These are phyloP conservation scores for Tetramorium simillimum DNA, from an alignment of 1,140 invertebrate genomes.

Conservation along the genomic window DNA sequence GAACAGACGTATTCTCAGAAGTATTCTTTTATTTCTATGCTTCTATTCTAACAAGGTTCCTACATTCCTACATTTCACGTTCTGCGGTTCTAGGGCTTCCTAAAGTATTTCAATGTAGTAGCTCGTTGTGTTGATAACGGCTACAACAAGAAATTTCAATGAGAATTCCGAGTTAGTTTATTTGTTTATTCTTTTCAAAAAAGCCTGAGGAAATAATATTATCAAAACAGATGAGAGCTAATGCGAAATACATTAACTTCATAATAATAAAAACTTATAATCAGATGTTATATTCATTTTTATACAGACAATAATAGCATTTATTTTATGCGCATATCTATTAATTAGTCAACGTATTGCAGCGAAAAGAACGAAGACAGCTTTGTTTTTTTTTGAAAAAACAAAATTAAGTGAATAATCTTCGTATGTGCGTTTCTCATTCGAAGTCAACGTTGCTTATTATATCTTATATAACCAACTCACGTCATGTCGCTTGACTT, in stretches of 20 bases:
- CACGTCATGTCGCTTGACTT: conserved; percentile 6
- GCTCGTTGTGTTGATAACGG: background rate
- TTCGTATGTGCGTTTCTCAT: background rate
- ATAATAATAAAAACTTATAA: background rate
- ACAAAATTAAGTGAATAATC: background rate
- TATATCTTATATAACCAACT: conserved; percentile 46
- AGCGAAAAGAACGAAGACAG: background rate
- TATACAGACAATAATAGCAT: background rate
- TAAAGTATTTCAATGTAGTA: conserved; percentile 17
- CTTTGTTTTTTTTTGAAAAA: background rate
- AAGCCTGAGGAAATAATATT: background rate
- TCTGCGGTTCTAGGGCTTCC: background rate
- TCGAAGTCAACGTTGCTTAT: conserved; percentile 4
- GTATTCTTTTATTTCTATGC: background rate
- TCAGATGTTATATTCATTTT: background rate
- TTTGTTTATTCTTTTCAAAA: background rate
- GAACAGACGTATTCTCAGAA: background rate
- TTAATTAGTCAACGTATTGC: background rate
- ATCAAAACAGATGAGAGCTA: background rate
- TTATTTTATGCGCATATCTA: background rate
- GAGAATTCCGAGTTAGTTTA: background rate
- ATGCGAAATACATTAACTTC: background rate
- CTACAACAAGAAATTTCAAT: background rate
- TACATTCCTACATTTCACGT: background rate
- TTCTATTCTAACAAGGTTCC: background rate